Conservation (phyloP, 2,113 vertebrate species). For the Excalfactoria chinensis region DNA sequence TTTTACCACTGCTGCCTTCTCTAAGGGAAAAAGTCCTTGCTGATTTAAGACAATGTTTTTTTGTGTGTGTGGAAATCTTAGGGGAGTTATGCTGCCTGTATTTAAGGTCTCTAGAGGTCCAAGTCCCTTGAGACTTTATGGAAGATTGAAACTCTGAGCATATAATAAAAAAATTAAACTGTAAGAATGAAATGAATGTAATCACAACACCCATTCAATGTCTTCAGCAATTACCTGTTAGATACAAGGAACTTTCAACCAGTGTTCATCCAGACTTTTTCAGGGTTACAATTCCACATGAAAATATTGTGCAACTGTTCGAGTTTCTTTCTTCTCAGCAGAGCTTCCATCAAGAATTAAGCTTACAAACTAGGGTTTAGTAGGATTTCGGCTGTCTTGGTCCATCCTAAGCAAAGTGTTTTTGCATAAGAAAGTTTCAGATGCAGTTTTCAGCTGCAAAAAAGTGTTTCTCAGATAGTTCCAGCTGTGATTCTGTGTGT, state of each 20-base stretch:
- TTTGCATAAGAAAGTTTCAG: neutral
- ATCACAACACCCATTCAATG: neutral
- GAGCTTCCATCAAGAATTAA: neutral
- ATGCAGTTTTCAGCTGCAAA: neutral
- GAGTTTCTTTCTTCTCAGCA: neutral
- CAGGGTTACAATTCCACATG: neutral
- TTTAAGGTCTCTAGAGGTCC: neutral
- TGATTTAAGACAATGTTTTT: neutral
- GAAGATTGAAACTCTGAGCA: neutral
- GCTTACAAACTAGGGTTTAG: neutral
- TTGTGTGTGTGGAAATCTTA: neutral
- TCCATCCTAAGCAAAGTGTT: accelerated
- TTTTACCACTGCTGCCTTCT: slow-evolving; percentile 16
- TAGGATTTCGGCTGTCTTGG: neutral
- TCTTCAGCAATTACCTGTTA: neutral
- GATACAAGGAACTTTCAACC: neutral
- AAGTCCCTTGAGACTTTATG: neutral
- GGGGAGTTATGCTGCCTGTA: neutral
- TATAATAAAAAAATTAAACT: neutral
- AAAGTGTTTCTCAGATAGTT: neutral
- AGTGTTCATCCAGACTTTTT: neutral
- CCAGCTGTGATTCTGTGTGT: neutral
- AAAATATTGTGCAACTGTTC: neutral
- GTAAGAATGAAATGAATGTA: neutral
- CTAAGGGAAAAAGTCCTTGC: neutral